phyloP scores from a whole-genome alignment of 2,888 invertebrate species.

The Crocallis elinguaria region DNA sequence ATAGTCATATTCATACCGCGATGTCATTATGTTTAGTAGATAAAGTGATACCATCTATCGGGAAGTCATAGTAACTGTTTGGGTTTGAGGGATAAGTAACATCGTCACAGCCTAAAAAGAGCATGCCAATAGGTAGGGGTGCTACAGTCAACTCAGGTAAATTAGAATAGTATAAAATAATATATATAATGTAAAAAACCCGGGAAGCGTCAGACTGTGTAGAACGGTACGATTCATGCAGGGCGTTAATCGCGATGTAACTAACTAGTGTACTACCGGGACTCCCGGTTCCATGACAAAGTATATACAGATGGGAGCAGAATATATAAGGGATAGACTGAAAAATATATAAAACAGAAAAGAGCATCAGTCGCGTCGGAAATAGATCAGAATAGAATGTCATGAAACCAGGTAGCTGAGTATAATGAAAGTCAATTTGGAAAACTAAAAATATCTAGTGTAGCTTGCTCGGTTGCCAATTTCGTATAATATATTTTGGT shows the following conservation, averaged over 20 bases:
- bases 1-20: constrained; percentile 81
- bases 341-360: constrained; percentile 41
- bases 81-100: constrained; percentile 81
- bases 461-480: constrained; percentile 74
- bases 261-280: constrained; percentile 58
- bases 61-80: constrained; percentile 82
- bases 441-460: constrained; percentile 63
- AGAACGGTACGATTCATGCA: constrained; percentile 69
- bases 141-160: constrained; percentile 68
- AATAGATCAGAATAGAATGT: constrained; percentile 52
- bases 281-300: constrained; percentile 71
- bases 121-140: constrained; percentile 76
- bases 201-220: constrained; percentile 77
- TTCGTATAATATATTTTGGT: constrained; percentile 5
- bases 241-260: constrained; percentile 59
- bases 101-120: constrained; percentile 80
- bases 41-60: constrained; percentile 44
- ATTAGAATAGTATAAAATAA: constrained; percentile 45
- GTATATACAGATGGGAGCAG: constrained; percentile 40
- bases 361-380: constrained; percentile 38
- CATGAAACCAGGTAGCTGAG: constrained; percentile 71
- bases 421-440: constrained; percentile 59
- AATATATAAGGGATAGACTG: constrained; percentile 35
- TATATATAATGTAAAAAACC: constrained; percentile 46
- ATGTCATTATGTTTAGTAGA: constrained; percentile 74